Base-by-base conservation (phyloP, 37 sponge, comb jelly and placozoan genomes). In the Aplysina aerophoba region DNA sequence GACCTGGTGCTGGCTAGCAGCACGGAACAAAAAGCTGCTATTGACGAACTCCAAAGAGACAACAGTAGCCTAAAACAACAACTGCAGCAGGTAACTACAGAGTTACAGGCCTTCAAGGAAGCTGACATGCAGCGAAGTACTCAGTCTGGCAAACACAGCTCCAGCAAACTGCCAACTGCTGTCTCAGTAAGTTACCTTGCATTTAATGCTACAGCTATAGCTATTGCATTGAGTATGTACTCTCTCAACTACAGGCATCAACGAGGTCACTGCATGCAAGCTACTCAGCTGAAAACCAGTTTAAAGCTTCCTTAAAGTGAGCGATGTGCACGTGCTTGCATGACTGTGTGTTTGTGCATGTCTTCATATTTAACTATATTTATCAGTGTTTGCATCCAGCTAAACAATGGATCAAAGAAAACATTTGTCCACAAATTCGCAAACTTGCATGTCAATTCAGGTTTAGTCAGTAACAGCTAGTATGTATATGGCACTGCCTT, bases 1-100 rank as follows among this genome's bases (percentile, higher is more conserved):
- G 74, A 73, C 39, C 19, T 73, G 74, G 74, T 73, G 22, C 39
- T 73, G 13, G 74, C 74, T 33, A 37, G 31, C 39, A 73, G 74
- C 37, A 21, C 41, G 19, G 74, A 73, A 6, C 74, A 73, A 31
- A 73, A 21, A 41, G 30, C 74, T 30, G 74, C 74, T 30, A 73
- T 73, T 12, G 74, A 73, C 8, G 74, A 73, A 31, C 22, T 73
- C 40, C 31, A 19, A 31, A 8, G 6, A 6, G 74, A 73, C 17
- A 73, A 73, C 20, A 19, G 40, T 11, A 41, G 21, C 6, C 30
- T 73, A 41, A 73, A 73, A 37, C 40, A 73, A 12, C 37, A 73
- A 30, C 39, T 73, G 4, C 12, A 22, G 31, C 14, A 34, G 12
- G 41, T 73, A 19, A 73, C 31, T 30, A 37, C 17, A 14, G 74